Percentiles rank a stretch among this genome's conserved stretches.
Conservation (phyloP, 1,140 invertebrate genomes). For the Zaprionus camerounensis region DNA sequence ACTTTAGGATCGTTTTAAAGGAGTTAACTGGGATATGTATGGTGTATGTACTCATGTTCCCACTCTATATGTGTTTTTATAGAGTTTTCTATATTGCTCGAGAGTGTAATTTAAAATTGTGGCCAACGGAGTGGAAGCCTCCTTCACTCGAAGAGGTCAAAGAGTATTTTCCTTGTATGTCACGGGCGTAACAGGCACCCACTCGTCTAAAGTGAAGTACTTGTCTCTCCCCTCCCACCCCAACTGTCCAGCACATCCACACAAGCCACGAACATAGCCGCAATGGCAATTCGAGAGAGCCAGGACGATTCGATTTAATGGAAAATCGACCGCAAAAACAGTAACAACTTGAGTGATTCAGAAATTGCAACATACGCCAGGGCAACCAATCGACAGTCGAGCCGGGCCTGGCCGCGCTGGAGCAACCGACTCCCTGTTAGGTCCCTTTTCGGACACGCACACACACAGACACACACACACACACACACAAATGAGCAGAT, state of each 20-base stretch:
- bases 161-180: not conserved
- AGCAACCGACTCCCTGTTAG: conserved; percentile 38
- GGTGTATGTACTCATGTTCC: not conserved
- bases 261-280: conserved; percentile 47
- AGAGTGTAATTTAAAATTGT: not conserved
- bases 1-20: not conserved
- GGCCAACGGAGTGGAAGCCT: not conserved
- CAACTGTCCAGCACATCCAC: not conserved
- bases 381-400: conserved; percentile 16
- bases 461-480: not conserved
- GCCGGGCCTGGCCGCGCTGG: conserved; percentile 17
- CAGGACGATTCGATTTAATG: conserved; percentile 73
- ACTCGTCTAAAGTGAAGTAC: conserved; percentile 15
- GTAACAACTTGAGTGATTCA: conserved; percentile 74
- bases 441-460: conserved; percentile 7
- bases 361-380: conserved; percentile 57
- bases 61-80: not conserved
- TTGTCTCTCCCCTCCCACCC: not conserved
- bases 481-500: conserved; percentile 12
- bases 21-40: not conserved
- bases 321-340: conserved; percentile 75
- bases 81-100: not conserved
- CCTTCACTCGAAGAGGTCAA: not conserved
- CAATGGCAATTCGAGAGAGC: conserved; percentile 71
- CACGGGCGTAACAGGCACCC: conserved; percentile 4